Percentiles rank a stretch among this genome's conserved stretches.
Evolutionary conservation across 2,888 invertebrate genomes (phyloP).

Genomic region (Sminthurinus aureus): DNA sequence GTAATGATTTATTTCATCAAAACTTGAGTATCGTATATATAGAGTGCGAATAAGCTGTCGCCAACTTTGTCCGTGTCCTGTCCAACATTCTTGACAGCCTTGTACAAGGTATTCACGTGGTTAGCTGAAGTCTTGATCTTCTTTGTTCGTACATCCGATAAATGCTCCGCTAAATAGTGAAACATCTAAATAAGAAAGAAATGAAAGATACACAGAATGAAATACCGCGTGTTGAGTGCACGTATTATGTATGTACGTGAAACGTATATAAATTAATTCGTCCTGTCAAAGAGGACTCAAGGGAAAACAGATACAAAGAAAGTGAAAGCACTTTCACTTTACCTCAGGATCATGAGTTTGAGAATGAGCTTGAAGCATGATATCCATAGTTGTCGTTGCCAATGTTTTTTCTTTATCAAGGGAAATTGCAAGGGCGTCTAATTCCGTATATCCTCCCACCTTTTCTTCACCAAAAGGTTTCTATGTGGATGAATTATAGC

Average conservation of each 20-base stretch:
- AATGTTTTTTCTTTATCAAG: slow-evolving; percentile 1
- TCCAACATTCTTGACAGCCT: background rate
- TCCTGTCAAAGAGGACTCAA: too few species aligned
- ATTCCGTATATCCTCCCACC: too few species aligned
- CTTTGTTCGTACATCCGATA: slow-evolving; percentile 38
- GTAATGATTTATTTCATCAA: too few species aligned
- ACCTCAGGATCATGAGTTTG: background rate
- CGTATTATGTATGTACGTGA: too few species aligned
- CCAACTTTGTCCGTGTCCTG: slow-evolving; percentile 1
- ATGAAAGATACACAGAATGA: too few species aligned
- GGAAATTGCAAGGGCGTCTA: background rate
- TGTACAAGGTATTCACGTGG: slow-evolving; percentile 49
- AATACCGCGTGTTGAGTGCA: too few species aligned
- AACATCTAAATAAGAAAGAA: background rate
- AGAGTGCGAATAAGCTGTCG: slow-evolving; percentile 43
- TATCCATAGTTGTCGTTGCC: background rate
- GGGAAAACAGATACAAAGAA: too few species aligned
- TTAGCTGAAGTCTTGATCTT: slow-evolving; percentile 54
- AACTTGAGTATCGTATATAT: slow-evolving; percentile 56
- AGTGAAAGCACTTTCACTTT: background rate
- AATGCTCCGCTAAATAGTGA: background rate
- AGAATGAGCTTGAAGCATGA: background rate
- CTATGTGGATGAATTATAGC: too few species aligned
- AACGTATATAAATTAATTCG: too few species aligned
- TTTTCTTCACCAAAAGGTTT: too few species aligned